Conservation (phyloP, 2,797 vertebrate genomes). For the Enteromius mattozi region DNA sequence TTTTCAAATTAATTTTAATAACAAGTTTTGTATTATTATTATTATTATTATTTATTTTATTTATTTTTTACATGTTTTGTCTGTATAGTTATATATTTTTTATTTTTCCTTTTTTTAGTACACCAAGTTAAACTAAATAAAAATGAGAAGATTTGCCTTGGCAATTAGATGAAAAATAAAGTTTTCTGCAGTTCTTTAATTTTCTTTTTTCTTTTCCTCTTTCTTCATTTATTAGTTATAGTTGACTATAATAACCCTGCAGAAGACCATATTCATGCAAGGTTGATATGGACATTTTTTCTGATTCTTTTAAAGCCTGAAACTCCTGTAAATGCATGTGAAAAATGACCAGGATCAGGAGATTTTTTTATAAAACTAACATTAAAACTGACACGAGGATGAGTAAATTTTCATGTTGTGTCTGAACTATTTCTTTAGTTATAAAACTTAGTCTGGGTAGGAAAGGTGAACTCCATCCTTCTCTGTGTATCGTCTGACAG, state of each 20-base stretch:
- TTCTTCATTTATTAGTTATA: not conserved
- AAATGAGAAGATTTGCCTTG: not conserved
- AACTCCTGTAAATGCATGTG: not conserved
- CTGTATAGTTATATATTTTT: too few relatives aligned
- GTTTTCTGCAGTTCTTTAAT: too few relatives aligned
- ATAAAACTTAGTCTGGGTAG: not conserved
- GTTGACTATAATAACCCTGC: not conserved
- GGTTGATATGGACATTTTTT: not conserved
- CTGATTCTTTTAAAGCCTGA: not conserved
- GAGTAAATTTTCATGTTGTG: not conserved
- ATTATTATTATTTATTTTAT: not conserved
- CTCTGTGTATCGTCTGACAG: slow-evolving; percentile 46
- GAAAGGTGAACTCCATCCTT: slow-evolving; percentile 41
- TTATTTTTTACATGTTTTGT: not conserved
- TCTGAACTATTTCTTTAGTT: not conserved
- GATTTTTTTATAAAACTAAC: not conserved
- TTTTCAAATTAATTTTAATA: not conserved
- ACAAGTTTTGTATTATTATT: not conserved
- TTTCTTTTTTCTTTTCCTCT: not conserved
- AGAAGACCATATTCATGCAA: not conserved
- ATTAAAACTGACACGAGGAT: not conserved
- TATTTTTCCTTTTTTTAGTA: not conserved
- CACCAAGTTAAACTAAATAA: not conserved
- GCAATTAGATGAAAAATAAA: not conserved
- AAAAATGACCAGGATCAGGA: not conserved